Evolutionary conservation across 1,140 invertebrate genomes (phyloP), one percentile per base, ranked within the genome.

Genomic region (Leptinotarsa lineolata): DNA sequence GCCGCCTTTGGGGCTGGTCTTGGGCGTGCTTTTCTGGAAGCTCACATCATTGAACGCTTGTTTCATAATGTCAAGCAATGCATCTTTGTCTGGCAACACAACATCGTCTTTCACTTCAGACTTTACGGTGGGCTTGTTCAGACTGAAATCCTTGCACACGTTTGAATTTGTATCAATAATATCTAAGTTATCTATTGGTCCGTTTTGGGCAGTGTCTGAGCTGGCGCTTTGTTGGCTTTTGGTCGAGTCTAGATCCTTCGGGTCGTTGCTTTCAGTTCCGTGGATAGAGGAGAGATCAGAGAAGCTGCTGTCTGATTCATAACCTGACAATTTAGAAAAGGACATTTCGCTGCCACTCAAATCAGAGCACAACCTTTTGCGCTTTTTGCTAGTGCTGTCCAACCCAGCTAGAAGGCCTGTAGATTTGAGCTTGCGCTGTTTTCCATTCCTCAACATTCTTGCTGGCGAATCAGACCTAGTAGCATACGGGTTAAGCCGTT

Each of bases 361-460:
- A 76, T 89, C 88, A 4, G 89, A 90, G 72, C 88, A 86, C 46
- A 89, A 82, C 78, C 89, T 83, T 78, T 86, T 87, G 21, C 86
- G 74, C 72, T 87, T 88, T 75, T 87, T 89, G 21, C 81, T 78
- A 76, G 87, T 86, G 81, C 83, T 85, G 60, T 89, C 82, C 20
- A 89, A 78, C 74, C 88, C 87, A 63, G 83, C 86, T 68, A 88
- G 85, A 6, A 87, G 81, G 16, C 70, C 81, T 3, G 82, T 81
- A 67, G 86, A 84, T 72, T 89, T 88, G 21, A 88, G 82, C 75
- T 87, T 86, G 21, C 88, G 78, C 46, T 90, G 86, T 79, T 91
- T 92, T 0, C 90, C 90, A 80, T 91, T 92, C 66, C 90, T 84
- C 59, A 91, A 84, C 64, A 89, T 88, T 71, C 90, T 87, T 4